A percentile compares a stretch with the other conserved stretches of the same genome.
Evolutionary conservation across 2,797 vertebrate species (phyloP).

Genomic region (Meda fulgida): DNA sequence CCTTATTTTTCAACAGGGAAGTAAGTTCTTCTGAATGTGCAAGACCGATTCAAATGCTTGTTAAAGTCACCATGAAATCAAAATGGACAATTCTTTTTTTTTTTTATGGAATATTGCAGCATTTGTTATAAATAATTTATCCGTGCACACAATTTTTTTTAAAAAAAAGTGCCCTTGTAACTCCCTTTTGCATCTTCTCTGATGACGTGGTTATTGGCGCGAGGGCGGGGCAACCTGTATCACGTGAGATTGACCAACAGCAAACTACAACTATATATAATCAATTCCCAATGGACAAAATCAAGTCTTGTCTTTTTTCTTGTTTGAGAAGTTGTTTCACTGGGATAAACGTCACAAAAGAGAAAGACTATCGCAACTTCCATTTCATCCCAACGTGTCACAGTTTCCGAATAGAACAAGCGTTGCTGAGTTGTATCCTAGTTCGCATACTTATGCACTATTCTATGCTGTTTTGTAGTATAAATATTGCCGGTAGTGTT

Average conservation of each 20-base stretch:
- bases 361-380: not conserved
- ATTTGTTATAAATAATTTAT: too few species aligned
- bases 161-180: too few species aligned
- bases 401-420: too few species aligned
- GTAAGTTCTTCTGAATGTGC: not conserved
- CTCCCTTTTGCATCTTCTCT: not conserved
- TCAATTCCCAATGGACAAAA: not conserved
- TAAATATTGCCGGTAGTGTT: too few species aligned
- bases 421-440: not conserved
- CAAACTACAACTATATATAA: not conserved
- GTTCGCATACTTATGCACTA: not conserved
- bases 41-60: not conserved
- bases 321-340: not conserved
- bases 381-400: too few species aligned
- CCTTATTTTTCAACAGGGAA: not conserved
- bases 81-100: not conserved
- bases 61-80: not conserved
- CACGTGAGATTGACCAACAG: not conserved
- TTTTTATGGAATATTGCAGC: not conserved
- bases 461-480: too few species aligned
- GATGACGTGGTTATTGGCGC: not conserved
- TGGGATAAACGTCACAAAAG: not conserved
- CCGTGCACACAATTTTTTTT: too few species aligned
- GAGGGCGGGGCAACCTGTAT: not conserved
- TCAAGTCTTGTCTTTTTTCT: too few species aligned